Conservation (phyloP, 1,140 invertebrate genomes). For the Heliothis subflexa region DNA sequence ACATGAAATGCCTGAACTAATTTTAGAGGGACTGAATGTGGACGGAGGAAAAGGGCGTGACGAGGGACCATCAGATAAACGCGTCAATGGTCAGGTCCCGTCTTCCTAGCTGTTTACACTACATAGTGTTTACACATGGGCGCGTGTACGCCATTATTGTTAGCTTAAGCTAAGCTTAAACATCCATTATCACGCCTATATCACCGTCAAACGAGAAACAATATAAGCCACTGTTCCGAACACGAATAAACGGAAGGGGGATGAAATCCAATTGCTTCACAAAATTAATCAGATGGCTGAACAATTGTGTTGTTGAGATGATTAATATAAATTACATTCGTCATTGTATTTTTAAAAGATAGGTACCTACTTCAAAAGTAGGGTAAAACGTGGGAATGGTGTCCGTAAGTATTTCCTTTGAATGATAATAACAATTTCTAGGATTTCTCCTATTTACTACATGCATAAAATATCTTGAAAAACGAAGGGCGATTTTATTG, state of each 20-base stretch:
- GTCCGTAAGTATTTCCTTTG: no score
- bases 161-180: constrained; percentile 1
- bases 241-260: neutral
- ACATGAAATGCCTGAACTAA: constrained; percentile 49
- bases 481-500: constrained; percentile 22
- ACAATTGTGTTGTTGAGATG: neutral
- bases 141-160: neutral
- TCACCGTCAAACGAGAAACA: neutral
- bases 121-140: neutral
- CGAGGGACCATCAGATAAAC: constrained; percentile 55
- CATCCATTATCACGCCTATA: neutral
- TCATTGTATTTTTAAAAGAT: neutral
- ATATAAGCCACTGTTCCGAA: neutral
- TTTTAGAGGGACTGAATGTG: constrained; percentile 42
- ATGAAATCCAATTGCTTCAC: neutral
- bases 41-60: constrained; percentile 18
- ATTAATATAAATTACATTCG: neutral
- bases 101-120: constrained; percentile 1
- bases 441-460: neutral
- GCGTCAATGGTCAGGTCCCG: constrained; percentile 43
- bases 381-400: no score
- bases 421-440: no score
- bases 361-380: no score
- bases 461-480: constrained; percentile 4
- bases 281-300: neutral